A percentile compares a stretch with the other conserved stretches of the same genome.
phyloP scores from a whole-genome alignment of 2,113 vertebrate species.

The Chelonoidis abingdonii region DNA sequence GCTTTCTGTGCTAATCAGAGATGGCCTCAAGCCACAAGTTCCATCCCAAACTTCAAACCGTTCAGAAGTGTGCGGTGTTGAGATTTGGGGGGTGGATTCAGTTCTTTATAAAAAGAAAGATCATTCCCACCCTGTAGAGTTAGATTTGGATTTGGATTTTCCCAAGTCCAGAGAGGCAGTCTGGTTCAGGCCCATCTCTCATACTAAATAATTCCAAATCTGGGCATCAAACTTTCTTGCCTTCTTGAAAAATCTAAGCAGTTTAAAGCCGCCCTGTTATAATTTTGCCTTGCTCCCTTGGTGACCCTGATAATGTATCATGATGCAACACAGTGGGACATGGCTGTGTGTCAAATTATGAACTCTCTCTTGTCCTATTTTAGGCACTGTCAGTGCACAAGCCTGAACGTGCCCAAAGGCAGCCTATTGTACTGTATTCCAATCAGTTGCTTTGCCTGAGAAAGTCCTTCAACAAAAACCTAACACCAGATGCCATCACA shows the following conservation, averaged over 20 bases:
- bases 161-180: fast-evolving
- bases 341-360: not conserved
- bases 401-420: not conserved
- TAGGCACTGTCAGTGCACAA: not conserved
- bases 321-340: not conserved
- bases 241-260: not conserved
- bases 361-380: not conserved
- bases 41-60: fast-evolving
- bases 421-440: not conserved
- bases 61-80: not conserved
- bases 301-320: not conserved
- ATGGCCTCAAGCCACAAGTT: not conserved
- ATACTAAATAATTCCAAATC: not conserved
- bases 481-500: too few species aligned
- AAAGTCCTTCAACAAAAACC: too few species aligned
- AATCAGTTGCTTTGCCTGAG: too few species aligned
- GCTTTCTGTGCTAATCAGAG: not conserved
- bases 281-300: not conserved
- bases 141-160: not conserved
- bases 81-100: not conserved
- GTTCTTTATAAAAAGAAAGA: not conserved
- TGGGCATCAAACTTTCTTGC: not conserved
- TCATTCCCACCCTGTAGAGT: fast-evolving
- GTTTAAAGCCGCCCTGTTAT: fast-evolving
- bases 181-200: not conserved